Base-by-base conservation (phyloP, 2,113 vertebrate genomes). In the Lates calcarifer region DNA sequence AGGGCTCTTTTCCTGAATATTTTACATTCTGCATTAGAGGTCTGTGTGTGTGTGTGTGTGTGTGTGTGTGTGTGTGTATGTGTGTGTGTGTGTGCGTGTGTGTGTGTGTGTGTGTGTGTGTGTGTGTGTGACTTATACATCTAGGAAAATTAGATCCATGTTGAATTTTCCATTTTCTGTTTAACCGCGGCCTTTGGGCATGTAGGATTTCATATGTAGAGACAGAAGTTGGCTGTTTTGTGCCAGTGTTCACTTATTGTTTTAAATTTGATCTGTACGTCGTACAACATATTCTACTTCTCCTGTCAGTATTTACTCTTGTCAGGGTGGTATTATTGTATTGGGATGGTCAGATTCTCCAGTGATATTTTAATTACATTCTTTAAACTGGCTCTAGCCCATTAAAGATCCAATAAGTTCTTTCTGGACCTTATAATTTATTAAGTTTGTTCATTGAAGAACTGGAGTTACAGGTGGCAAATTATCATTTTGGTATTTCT, bases 1-100 rank as follows among this genome's bases (percentile, higher is more conserved):
- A 43, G 28, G 82, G 9, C 37, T 35, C 20, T 22, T 55, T 20
- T 20, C 33, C 39, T 79, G 43, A 79, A 87, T 84, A 60, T 63
- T 79, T 87, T 33, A 61, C 62, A 72, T 28, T 72, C 15, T 1
- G 43, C 1, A n/a, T 56, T 35, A 20, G n/a, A 29, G 49, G 15
- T 41, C 12, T 45, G 6, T 45, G 20, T 49, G 6, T 49, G 68
- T 70, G 49, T 17, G 37, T 20, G 20, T 35, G 20, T 56, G 24
- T 45, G 26, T 24, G 10, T 47, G 41, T 37, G 49, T 49, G 11
- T 20, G 22, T 24, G 2, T 53, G 69, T 57, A 35, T 17, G 37
- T 39, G 33, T 39, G 33, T 56, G 67, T 69, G 66, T 15, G 35
- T 20, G 18, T 60, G 45, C 8, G 18, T 45, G 28, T n/a, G 8